These are phyloP conservation scores for Alouatta palliata DNA, from an alignment of 2,113 vertebrate species.

Conservation along the genomic window DNA sequence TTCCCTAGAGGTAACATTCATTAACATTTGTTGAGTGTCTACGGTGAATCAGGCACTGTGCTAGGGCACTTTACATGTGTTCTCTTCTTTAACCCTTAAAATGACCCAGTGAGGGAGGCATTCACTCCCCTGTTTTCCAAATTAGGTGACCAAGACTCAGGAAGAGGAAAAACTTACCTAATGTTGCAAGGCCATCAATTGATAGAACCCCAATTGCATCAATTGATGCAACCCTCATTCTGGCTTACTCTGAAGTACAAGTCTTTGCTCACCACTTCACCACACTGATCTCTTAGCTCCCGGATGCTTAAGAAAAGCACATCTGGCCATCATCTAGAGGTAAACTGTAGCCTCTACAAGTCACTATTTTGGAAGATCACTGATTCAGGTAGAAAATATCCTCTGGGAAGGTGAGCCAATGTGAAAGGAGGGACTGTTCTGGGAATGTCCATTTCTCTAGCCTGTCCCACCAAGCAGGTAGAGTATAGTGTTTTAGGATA, in stretches of 20 bases:
- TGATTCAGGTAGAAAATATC: not conserved
- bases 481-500: not conserved
- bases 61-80: not conserved
- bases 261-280: not conserved
- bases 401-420: not conserved
- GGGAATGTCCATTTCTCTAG: not conserved
- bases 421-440: not conserved
- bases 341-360: not conserved
- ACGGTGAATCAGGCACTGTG: not conserved
- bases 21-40: not conserved
- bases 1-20: not conserved
- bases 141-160: not conserved
- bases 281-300: not conserved
- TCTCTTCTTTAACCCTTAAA: not conserved
- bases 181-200: not conserved
- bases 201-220: not conserved
- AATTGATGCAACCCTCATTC: not conserved
- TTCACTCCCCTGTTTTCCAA: not conserved
- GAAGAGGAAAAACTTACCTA: not conserved
- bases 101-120: not conserved
- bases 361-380: constrained; percentile 73
- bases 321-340: not conserved
- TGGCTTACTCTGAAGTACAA: not conserved
- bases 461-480: not conserved
- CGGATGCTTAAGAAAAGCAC: not conserved